Base-by-base conservation (phyloP, 2,888 invertebrate genomes). In the Dryadula phaetusa region DNA sequence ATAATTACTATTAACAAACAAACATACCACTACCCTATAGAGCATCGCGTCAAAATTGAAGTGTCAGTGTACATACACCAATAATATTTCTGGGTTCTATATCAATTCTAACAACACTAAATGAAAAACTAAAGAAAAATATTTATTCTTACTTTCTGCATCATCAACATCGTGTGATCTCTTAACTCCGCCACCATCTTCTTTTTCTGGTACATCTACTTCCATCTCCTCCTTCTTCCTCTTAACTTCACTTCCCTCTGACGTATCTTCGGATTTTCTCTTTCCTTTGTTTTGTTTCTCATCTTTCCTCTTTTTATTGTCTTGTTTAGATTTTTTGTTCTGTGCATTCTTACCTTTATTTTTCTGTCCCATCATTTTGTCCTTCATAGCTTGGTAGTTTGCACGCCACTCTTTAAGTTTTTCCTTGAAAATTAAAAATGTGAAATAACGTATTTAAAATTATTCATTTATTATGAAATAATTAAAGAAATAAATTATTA, bases 351-450 rank as follows among this genome's bases (percentile, higher is more conserved):
- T 88, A 69, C 83, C 82, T 72, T 86, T 87, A 20, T 85, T 80
- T 67, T 87, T 88, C 40, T 85, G 82, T 6, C 86, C 87, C 0
- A 78, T 82, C 86, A 90, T 90, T 71, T 88, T 90, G 22, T 89
- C 88, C 72, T 90, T 90, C 87, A 91, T 86, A 0, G 83, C 83
- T 79, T 90, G 87, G 72, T 90, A 92, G 70, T 74, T 85, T 1
- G 87, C 87, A 1, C 86, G 86, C 92, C 92, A 92, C 75, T 89
- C 87, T 75, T 86, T 84, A 4, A 85, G 67, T 78, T 90, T 92
- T 14, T 71, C 74, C 92, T 92, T 28, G 22, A 56, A 37, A 52
- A 28, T 1, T 16, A 47, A n/a, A n/a, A n/a, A n/a, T n/a, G n/a
- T n/a, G n/a, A n/a, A n/a, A n/a, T n/a, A n/a, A n/a, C n/a, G n/a